Base-by-base conservation (phyloP, 1,140 invertebrate genomes). In the Drosophila lacertosa region DNA sequence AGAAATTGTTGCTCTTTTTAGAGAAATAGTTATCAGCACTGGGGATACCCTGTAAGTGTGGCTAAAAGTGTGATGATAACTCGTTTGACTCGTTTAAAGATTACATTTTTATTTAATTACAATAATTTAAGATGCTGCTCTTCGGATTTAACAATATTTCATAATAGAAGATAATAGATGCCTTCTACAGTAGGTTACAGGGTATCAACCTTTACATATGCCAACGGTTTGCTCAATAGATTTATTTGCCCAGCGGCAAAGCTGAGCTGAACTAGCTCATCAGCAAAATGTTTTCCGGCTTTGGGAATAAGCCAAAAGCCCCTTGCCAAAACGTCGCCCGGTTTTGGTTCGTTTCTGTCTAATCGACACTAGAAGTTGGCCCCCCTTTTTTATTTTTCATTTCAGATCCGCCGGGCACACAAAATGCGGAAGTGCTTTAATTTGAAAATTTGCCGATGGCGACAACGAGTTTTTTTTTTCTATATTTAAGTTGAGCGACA, bases 371-470 rank as follows among this genome's bases (percentile, higher is more conserved):
- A 57, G 57, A 74, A 69, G 47, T 50, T 39, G 24, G 54, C 20
- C 45, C 55, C 64, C 18, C n/a, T 59, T 50, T 59, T 59, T n/a
- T n/a, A n/a, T n/a, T n/a, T n/a, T n/a, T n/a, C n/a, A 50, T 33
- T 60, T 50, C 24, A 15, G 29, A 67, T 60, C 64, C 45, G 62
- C 26, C 50, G 60, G 55, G 44, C 42, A 24, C 16, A 37, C 35
- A 50, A 77, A 81, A 48, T 45, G 68, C 68, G 78, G 78, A 81
- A 81, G 55, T 62, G 59, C 64, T 77, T 81, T 81, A 81, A 77
- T 81, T 81, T 81, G 24, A 73, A 81, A 81, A 64, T 58, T 26
- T 33, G 47, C 58, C 58, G 29, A 59, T 57, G 35, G 44, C 62
- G 39, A 29, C 65, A 16, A 62, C 42, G 13, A 48, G 22, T 40